Percentiles rank a stretch among this genome's conserved stretches.
phyloP scores from a whole-genome alignment of 2,888 invertebrate genomes.

The Opisthograptis luteolata region DNA sequence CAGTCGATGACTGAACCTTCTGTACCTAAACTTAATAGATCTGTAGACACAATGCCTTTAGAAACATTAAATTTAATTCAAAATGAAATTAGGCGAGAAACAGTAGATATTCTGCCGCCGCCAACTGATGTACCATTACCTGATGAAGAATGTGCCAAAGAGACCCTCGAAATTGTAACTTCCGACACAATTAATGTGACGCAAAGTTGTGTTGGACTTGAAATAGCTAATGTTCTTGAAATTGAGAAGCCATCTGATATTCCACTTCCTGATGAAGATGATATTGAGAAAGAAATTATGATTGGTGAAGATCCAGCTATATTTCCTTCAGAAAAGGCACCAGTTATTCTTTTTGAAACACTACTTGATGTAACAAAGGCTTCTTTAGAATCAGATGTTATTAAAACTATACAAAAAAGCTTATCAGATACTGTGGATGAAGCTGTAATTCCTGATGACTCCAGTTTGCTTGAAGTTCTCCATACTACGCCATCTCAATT shows the following conservation, averaged over 20 bases:
- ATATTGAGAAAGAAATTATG: constrained; percentile 45
- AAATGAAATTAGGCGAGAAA: background rate
- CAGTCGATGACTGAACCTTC: background rate
- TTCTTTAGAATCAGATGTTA: background rate
- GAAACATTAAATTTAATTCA: background rate
- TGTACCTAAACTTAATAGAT: background rate
- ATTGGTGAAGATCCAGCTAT: constrained; percentile 1
- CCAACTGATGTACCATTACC: constrained; percentile 19
- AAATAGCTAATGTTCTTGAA: background rate
- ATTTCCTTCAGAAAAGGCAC: background rate
- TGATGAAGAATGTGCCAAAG: constrained; percentile 1
- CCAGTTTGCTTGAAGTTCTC: background rate
- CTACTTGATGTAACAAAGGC: background rate
- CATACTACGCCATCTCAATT: background rate
- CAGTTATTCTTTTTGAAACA: constrained; percentile 1
- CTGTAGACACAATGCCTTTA: background rate
- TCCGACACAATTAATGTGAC: background rate
- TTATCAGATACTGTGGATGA: background rate
- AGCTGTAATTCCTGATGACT: background rate
- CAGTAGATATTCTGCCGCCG: background rate
- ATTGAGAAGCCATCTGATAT: constrained; percentile 46
- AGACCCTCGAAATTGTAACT: background rate
- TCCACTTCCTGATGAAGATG: constrained; percentile 62
- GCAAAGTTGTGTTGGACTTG: background rate
- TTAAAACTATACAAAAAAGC: background rate